phyloP scores from a whole-genome alignment of 2,888 invertebrate species.

The Apamea crenata region DNA sequence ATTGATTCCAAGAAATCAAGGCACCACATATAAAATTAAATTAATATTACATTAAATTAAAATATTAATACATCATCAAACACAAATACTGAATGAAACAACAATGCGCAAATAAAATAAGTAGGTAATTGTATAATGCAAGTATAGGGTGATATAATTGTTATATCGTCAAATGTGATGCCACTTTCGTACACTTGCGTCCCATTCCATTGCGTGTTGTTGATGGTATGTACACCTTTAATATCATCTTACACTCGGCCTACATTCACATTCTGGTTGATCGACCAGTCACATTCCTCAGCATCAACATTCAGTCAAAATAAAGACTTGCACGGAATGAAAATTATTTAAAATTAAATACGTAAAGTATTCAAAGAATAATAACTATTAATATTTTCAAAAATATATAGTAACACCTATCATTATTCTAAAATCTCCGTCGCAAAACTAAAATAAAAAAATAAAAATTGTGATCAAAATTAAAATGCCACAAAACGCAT shows the following conservation, averaged over 20 bases:
- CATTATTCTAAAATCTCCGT: constrained; percentile 83
- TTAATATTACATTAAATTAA: constrained; percentile 79
- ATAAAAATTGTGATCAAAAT: constrained; percentile 85
- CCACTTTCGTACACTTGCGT: constrained; percentile 73
- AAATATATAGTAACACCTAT: constrained; percentile 80
- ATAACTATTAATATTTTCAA: constrained; percentile 79
- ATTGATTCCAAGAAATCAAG: constrained; percentile 82
- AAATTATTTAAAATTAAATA: constrained; percentile 87
- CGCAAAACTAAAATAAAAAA: constrained; percentile 83
- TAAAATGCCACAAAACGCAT: constrained; percentile 77
- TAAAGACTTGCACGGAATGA: constrained; percentile 88
- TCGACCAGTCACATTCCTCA: constrained; percentile 75
- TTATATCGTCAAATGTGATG: constrained; percentile 78
- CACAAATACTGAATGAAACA: constrained; percentile 85
- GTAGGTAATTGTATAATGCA: constrained; percentile 70
- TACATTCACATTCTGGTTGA: constrained; percentile 66
- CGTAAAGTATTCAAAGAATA: constrained; percentile 87
- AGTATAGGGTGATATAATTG: constrained; percentile 64
- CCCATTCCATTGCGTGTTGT: constrained; percentile 61
- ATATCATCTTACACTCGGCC: constrained; percentile 70
- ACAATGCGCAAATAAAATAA: constrained; percentile 74
- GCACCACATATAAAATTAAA: constrained; percentile 86
- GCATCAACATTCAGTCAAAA: constrained; percentile 86
- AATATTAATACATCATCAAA: constrained; percentile 82
- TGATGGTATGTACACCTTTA: constrained; percentile 76